These are phyloP conservation scores for Schlechtendalia chinensis DNA, from an alignment of 1,140 invertebrate species.

Conservation along the genomic window DNA sequence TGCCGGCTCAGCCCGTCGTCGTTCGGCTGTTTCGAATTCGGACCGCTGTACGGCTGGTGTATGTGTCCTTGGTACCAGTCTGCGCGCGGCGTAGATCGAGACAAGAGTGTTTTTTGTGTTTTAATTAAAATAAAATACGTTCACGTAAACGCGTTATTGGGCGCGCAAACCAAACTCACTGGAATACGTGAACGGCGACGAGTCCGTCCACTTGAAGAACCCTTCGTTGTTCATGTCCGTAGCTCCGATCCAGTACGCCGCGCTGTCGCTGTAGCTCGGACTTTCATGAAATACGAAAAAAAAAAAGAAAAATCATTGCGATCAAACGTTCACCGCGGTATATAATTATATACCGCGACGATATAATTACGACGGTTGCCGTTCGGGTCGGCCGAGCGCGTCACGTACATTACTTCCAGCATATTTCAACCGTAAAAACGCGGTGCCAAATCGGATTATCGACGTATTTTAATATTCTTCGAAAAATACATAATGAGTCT, in stretches of 20 bases:
- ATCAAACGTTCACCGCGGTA: not conserved
- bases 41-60: conserved; percentile 62
- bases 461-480: too few relatives aligned
- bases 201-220: conserved; percentile 74
- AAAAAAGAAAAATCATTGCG: not conserved
- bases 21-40: conserved; percentile 72
- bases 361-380: not conserved
- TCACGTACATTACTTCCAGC: not conserved
- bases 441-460: too few relatives aligned
- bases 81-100: conserved; percentile 56
- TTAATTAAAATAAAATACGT: too few relatives aligned
- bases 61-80: conserved; percentile 73
- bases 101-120: too few relatives aligned
- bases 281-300: conserved; percentile 57
- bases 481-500: too few relatives aligned
- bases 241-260: conserved; percentile 76
- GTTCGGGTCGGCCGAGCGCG: not conserved
- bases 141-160: too few relatives aligned
- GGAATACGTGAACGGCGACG: conserved; percentile 68
- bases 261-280: conserved; percentile 62
- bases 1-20: conserved; percentile 75
- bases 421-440: not conserved
- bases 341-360: too few relatives aligned
- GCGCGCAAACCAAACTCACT: too few relatives aligned
- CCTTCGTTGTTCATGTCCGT: conserved; percentile 70